Percentiles rank a stretch among this genome's conserved stretches.
Conservation (phyloP, 1,140 invertebrate genomes). For the Drosophila ananassae region DNA sequence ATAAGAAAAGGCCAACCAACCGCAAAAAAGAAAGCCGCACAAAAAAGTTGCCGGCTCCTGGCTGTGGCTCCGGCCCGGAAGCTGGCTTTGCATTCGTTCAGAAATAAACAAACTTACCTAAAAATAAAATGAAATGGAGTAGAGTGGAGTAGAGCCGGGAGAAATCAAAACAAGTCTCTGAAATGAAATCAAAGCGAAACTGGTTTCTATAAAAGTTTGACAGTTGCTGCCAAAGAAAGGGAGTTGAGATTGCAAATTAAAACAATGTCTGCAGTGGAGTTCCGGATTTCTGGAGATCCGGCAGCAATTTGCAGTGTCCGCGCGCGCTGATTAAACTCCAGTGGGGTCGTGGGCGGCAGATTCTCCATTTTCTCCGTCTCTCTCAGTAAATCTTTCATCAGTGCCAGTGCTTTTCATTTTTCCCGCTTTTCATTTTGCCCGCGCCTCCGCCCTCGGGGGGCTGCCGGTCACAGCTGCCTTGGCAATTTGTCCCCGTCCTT, state of each 20-base stretch:
- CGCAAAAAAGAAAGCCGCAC: conserved; percentile 50
- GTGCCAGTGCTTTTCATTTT: conserved; percentile 23
- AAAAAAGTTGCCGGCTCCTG: conserved; percentile 33
- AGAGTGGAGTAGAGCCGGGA: not conserved
- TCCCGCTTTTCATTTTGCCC: not conserved
- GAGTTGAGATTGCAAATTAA: conserved; percentile 62
- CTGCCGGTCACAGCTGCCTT: conserved; percentile 29
- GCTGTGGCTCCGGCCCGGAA: conserved; percentile 2
- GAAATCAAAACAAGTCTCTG: conserved; percentile 18
- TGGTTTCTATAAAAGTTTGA: conserved; percentile 63
- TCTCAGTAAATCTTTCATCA: conserved; percentile 64
- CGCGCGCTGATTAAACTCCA: conserved; percentile 57
- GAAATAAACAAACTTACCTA: conserved; percentile 37
- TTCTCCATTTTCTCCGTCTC: not conserved
- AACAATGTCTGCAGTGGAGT: conserved; percentile 66
- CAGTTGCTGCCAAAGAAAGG: conserved; percentile 52
- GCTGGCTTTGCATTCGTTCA: conserved; percentile 15
- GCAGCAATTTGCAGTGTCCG: conserved; percentile 56
- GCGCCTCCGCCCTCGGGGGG: not conserved
- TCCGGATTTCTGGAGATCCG: conserved; percentile 26
- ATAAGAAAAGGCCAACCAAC: conserved; percentile 64
- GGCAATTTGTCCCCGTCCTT: conserved; percentile 51
- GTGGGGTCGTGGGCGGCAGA: not conserved
- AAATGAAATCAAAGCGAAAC: conserved; percentile 42
- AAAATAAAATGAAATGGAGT: conserved; percentile 12